A percentile compares a stretch with the other conserved stretches of the same genome.
Conservation (phyloP, 2,113 vertebrate species). For the Formicarius rufipectus region DNA sequence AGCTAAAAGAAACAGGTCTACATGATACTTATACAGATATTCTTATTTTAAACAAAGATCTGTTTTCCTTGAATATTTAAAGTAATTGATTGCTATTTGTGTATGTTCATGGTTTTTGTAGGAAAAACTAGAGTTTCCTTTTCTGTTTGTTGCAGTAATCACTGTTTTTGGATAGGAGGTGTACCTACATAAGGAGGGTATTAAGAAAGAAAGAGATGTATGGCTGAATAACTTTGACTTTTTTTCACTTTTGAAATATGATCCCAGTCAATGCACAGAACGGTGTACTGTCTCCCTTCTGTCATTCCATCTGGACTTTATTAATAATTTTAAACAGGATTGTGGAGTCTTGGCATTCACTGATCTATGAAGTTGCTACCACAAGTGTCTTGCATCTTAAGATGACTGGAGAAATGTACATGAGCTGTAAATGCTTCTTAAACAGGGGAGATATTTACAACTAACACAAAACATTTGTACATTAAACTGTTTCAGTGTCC, state of each 20-base stretch:
- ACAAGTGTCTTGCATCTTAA: background rate
- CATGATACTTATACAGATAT: background rate
- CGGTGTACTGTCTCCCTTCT: conserved; percentile 56
- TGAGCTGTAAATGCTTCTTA: conserved; percentile 34
- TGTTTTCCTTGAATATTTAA: background rate
- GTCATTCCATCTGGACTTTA: conserved; percentile 72
- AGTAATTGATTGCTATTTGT: background rate
- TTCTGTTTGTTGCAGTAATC: conserved; percentile 26
- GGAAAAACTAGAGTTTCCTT: background rate
- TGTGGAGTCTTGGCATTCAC: conserved; percentile 41
- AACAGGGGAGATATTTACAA: conserved; percentile 14
- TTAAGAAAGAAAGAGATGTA: conserved; percentile 59
- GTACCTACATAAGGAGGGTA: conserved; percentile 61
- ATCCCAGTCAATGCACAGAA: conserved; percentile 59
- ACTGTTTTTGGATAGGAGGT: background rate
- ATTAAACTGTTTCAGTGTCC: background rate
- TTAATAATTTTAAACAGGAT: conserved; percentile 64
- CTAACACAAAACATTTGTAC: conserved; percentile 22
- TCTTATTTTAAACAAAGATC: background rate
- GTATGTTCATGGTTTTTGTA: background rate
- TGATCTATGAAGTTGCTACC: conserved; percentile 36
- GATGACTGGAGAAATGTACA: conserved; percentile 15
- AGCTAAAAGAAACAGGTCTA: background rate
- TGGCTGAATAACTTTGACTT: conserved; percentile 60
- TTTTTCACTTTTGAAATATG: conserved; percentile 69